These are phyloP conservation scores for Vipera ursinii DNA, from an alignment of 2,797 vertebrate species.

Conservation along the genomic window DNA sequence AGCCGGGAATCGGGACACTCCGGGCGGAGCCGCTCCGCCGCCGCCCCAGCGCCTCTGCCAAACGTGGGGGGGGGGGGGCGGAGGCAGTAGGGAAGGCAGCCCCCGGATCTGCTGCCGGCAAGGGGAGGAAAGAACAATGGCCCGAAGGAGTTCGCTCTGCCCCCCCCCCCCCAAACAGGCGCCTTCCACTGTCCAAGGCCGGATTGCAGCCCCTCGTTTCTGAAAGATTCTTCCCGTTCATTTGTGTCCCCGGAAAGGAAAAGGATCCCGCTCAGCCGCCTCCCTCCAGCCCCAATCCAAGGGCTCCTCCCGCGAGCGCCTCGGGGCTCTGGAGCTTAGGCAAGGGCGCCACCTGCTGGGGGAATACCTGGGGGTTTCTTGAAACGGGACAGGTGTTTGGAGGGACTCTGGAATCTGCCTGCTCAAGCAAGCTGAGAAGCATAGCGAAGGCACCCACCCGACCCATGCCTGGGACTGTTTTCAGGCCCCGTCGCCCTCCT, in stretches of 20 bases:
- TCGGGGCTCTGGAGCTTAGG: constrained; percentile 28
- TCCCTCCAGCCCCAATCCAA: no score
- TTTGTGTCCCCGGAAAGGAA: background rate
- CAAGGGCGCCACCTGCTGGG: constrained; percentile 66
- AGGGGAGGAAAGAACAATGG: no score
- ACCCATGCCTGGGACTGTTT: background rate
- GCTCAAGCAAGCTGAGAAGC: background rate
- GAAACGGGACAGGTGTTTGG: background rate
- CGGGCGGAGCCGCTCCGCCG: background rate
- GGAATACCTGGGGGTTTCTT: rapidly evolving
- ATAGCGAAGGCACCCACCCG: background rate
- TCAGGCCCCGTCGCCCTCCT: background rate
- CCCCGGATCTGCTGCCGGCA: background rate
- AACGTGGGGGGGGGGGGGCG: background rate
- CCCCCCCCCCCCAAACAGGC: no score
- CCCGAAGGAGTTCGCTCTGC: no score
- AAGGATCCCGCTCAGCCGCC: background rate
- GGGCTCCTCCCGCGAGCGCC: background rate
- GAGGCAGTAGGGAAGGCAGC: background rate
- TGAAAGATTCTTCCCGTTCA: background rate
- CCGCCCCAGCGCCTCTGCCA: background rate
- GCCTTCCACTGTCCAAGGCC: background rate
- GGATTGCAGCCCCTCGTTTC: background rate
- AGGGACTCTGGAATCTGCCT: background rate
- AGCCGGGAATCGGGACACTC: no score